phyloP scores from a whole-genome alignment of 2,113 vertebrate species.

The Columba janthina region DNA sequence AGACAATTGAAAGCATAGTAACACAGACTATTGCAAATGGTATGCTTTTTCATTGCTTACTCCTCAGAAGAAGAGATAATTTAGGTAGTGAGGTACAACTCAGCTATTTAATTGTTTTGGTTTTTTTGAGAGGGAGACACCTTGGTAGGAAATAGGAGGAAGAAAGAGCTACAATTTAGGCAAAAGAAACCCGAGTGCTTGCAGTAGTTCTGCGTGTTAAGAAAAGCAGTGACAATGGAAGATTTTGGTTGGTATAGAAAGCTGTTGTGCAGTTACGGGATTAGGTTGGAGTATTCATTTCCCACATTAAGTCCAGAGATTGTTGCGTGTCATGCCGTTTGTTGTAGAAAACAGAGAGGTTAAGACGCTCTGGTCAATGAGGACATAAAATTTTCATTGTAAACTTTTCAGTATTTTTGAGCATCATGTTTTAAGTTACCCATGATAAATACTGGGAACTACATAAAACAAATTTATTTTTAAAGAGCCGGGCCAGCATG shows the following conservation, averaged over 20 bases:
- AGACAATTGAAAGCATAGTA: not conserved
- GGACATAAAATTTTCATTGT: slow-evolving; percentile 34
- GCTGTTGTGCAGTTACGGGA: not conserved
- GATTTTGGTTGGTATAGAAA: slow-evolving; percentile 22
- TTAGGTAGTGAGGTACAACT: not conserved
- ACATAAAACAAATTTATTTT: slow-evolving; percentile 10
- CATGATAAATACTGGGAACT: slow-evolving; percentile 42
- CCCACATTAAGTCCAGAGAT: slow-evolving; percentile 11
- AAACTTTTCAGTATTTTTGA: slow-evolving; percentile 52
- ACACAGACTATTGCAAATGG: not conserved
- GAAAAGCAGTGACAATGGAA: slow-evolving; percentile 27
- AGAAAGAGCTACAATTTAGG: slow-evolving; percentile 33
- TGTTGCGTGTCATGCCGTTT: slow-evolving; percentile 20
- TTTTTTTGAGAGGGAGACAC: not conserved
- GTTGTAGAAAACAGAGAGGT: slow-evolving; percentile 13
- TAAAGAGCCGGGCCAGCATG: not conserved
- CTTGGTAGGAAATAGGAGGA: slow-evolving; percentile 17
- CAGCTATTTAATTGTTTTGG: not conserved
- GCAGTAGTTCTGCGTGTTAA: not conserved
- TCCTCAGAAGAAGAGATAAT: not conserved
- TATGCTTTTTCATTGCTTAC: not conserved
- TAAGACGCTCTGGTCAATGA: slow-evolving; percentile 36
- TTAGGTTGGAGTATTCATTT: slow-evolving; percentile 39
- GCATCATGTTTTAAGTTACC: slow-evolving; percentile 34
- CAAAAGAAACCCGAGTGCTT: slow-evolving; percentile 10